Conservation (phyloP, 2,888 invertebrate species). For the Hoplodrina ambigua region DNA sequence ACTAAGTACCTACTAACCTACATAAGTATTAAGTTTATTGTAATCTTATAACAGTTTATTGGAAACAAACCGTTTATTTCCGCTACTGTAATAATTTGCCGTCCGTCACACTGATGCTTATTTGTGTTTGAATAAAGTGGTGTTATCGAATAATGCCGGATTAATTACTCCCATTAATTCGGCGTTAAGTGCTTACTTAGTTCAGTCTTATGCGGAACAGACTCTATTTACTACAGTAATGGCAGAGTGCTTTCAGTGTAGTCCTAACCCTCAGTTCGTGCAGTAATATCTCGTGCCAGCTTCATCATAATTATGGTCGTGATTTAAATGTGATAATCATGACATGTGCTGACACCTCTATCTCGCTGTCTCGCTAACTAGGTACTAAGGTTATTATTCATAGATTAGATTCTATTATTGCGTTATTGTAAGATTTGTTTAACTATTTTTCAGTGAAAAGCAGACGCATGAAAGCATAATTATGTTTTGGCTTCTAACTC, state of each 20-base stretch:
- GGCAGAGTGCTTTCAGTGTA: slow-evolving; percentile 38
- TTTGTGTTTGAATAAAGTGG: slow-evolving; percentile 31
- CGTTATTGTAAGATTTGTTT: slow-evolving; percentile 13
- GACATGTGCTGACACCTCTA: slow-evolving; percentile 19
- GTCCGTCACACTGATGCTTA: slow-evolving; percentile 43
- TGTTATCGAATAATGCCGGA: slow-evolving; percentile 46
- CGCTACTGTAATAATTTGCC: slow-evolving; percentile 16
- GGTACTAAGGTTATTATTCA: slow-evolving; percentile 1
- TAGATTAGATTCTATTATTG: not conserved
- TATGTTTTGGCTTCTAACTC: slow-evolving; percentile 19
- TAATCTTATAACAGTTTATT: slow-evolving; percentile 2
- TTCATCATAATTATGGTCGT: slow-evolving; percentile 23
- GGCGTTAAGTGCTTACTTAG: slow-evolving; percentile 61
- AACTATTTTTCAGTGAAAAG: slow-evolving; percentile 39
- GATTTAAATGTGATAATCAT: slow-evolving; percentile 27
- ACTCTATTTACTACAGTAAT: slow-evolving; percentile 53
- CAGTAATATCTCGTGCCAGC: slow-evolving; percentile 24
- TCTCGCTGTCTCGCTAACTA: slow-evolving; percentile 5
- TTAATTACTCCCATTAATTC: slow-evolving; percentile 62
- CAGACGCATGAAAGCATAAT: slow-evolving; percentile 26
- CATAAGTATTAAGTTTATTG: no score
- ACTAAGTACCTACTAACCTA: not conserved
- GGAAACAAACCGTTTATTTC: slow-evolving; percentile 13
- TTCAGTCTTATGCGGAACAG: slow-evolving; percentile 55
- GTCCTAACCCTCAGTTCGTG: slow-evolving; percentile 32